These are phyloP conservation scores for Andrena cerasifolii DNA, from an alignment of 1,140 invertebrate species.

Conservation along the genomic window DNA sequence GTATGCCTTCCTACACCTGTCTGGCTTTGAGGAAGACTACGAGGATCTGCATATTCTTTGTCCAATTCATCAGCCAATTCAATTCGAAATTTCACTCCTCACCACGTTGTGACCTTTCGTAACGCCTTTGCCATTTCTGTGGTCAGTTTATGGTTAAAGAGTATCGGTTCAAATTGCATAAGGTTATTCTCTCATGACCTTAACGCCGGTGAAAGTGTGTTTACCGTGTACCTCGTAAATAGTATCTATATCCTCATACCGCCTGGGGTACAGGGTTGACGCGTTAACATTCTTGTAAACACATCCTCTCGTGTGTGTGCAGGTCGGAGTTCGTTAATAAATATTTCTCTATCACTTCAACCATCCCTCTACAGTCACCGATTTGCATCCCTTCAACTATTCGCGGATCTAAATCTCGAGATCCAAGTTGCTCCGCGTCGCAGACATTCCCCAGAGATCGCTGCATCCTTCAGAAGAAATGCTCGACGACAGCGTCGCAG, in stretches of 20 bases:
- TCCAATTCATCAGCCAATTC: no score
- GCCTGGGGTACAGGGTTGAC: no score
- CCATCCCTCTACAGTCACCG: no score
- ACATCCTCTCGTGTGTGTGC: not conserved
- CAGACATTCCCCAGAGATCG: not conserved
- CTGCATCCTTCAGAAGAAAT: not conserved
- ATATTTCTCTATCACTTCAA: no score
- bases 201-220: conserved; percentile 27
- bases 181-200: conserved; percentile 36
- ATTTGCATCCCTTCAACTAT: no score
- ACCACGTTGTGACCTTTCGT: conserved; percentile 23
- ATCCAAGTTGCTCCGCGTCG: no score
- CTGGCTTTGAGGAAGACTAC: no score
- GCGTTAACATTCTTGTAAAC: not conserved
- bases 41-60: no score
- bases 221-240: conserved; percentile 31
- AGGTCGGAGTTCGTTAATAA: no score
- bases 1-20: no score
- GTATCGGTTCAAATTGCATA: conserved; percentile 25
- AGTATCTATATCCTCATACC: conserved; percentile 2
- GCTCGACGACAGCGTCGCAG: not conserved
- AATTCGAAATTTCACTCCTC: not conserved
- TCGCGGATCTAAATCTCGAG: no score
- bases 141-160: not conserved
- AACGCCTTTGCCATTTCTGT: conserved; percentile 11